A percentile compares a stretch with the other conserved stretches of the same genome.
Evolutionary conservation across 2,888 invertebrate species (phyloP).

Genomic region (Agrilus biguttatus): DNA sequence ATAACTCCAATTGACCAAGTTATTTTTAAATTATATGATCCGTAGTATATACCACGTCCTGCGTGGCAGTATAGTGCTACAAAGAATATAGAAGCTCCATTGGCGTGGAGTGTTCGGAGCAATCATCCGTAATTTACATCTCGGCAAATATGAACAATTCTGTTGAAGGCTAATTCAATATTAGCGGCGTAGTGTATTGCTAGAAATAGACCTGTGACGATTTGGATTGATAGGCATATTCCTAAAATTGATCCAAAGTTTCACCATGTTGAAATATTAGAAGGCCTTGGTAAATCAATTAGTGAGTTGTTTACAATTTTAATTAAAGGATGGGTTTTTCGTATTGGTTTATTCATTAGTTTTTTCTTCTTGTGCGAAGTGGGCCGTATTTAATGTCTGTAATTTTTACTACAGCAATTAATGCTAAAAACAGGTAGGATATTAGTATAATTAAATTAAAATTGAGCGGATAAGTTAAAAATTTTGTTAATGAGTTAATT

Average conservation of each 20-base stretch:
- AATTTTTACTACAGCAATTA: conserved; percentile 45
- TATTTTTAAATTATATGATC: conserved; percentile 30
- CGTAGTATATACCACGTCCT: conserved; percentile 47
- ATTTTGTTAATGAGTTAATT: conserved; percentile 35
- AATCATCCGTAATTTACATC: conserved; percentile 57
- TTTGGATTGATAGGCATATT: conserved; percentile 48
- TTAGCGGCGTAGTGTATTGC: conserved; percentile 54
- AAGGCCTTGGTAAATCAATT: conserved; percentile 43
- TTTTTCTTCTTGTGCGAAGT: conserved; percentile 28
- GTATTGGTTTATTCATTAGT: conserved; percentile 36
- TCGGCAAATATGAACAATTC: conserved; percentile 52
- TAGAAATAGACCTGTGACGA: conserved; percentile 52
- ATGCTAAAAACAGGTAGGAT: conserved; percentile 43
- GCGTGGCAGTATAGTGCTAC: conserved; percentile 54
- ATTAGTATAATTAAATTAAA: conserved; percentile 38
- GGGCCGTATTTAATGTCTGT: conserved; percentile 40
- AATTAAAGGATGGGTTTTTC: conserved; percentile 34
- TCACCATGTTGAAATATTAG: conserved; percentile 49
- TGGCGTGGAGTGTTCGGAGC: conserved; percentile 50
- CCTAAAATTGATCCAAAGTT: conserved; percentile 55
- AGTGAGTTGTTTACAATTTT: conserved; percentile 45
- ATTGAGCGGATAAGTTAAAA: conserved; percentile 38
- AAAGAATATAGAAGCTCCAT: conserved; percentile 61
- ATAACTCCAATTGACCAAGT: conserved; percentile 52
- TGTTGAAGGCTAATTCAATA: conserved; percentile 48